Conservation (phyloP, 1,140 invertebrate species). For the Paraescarpia echinospica region DNA sequence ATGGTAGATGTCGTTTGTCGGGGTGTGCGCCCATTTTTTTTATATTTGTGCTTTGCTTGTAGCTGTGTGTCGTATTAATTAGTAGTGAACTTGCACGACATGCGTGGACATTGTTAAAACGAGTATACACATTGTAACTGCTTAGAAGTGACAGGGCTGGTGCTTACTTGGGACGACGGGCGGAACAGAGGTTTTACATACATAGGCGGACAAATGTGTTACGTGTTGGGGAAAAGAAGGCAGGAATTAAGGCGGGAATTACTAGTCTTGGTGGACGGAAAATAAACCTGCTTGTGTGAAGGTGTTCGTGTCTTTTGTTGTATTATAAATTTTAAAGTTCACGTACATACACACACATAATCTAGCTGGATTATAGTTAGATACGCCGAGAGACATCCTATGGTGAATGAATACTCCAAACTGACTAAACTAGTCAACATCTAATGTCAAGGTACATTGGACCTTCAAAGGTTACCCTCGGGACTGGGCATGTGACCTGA, state of each 20-base stretch:
- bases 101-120: neutral
- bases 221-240: too few species aligned
- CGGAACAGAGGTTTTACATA: neutral
- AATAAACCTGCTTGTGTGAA: slow-evolving; percentile 5
- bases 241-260: too few species aligned
- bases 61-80: neutral
- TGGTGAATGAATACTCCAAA: too few species aligned
- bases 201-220: neutral
- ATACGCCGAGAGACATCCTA: too few species aligned
- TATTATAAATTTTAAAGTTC: neutral
- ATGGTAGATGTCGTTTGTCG: neutral
- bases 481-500: too few species aligned
- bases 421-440: too few species aligned
- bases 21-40: neutral
- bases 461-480: too few species aligned
- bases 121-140: neutral
- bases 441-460: too few species aligned
- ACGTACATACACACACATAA: too few species aligned
- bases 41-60: neutral
- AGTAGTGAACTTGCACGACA: neutral
- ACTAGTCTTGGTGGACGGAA: neutral
- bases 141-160: neutral
- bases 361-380: too few species aligned
- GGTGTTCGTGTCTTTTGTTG: neutral
- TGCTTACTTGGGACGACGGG: neutral